Conservation (phyloP, 2,113 vertebrate species). For the Crotalus tigris region DNA sequence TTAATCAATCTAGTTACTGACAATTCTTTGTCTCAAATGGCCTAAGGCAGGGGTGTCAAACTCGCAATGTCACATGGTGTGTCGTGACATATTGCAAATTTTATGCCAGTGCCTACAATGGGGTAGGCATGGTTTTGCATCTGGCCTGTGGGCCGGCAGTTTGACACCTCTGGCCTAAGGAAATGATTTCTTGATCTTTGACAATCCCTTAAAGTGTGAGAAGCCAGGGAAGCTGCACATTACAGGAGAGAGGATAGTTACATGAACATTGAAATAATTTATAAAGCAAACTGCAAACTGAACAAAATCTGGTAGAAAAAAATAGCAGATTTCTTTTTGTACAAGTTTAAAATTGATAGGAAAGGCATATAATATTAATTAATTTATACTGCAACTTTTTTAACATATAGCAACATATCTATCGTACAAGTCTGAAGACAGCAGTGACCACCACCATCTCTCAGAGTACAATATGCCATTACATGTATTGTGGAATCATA, state of each 20-base stretch:
- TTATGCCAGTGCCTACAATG: too few relatives aligned
- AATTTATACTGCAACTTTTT: neutral
- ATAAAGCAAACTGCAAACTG: neutral
- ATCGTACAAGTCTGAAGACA: neutral
- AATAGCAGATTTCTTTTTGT: neutral
- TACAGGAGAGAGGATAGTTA: neutral
- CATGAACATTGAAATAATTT: neutral
- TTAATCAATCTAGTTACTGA: neutral
- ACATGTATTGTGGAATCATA: neutral
- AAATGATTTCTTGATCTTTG: neutral
- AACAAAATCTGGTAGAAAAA: neutral
- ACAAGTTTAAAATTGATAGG: neutral
- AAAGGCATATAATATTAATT: neutral
- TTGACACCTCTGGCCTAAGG: neutral
- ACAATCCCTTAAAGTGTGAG: neutral
- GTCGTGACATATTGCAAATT: too few relatives aligned
- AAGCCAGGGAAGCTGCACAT: neutral
- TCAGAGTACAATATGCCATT: neutral
- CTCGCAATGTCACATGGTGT: too few relatives aligned
- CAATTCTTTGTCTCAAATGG: neutral
- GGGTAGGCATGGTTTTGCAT: too few relatives aligned
- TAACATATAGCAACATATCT: neutral
- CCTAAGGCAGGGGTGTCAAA: neutral
- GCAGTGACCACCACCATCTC: neutral
- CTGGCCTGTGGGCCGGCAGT: too few relatives aligned